Conservation (phyloP, 53 echinoderm and acorn worm species). For the Apostichopus leukothele region DNA sequence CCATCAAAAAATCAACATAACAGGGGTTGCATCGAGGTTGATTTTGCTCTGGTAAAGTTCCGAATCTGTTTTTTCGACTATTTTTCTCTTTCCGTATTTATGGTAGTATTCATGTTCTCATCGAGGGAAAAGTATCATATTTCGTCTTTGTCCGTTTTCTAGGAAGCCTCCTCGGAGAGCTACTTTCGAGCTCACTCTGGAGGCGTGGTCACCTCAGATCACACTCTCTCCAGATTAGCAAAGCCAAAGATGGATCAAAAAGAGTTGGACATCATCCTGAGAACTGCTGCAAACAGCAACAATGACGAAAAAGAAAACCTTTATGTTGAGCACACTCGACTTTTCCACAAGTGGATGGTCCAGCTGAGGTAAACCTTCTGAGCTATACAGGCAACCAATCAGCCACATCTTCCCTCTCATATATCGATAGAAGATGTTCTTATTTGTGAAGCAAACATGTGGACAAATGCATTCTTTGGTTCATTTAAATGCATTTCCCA, state of each 20-base stretch:
- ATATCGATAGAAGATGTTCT: neutral
- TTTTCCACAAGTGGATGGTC: slow-evolving; percentile 94
- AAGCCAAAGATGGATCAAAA: slow-evolving; percentile 84
- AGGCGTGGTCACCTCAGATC: slow-evolving; percentile 84
- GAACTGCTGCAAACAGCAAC: slow-evolving; percentile 71
- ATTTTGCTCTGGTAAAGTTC: no score
- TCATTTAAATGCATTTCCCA: no score
- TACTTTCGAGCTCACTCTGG: slow-evolving; percentile 92
- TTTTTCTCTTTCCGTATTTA: no score
- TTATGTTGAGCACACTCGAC: slow-evolving; percentile 66
- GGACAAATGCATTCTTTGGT: no score
- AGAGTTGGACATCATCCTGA: slow-evolving; percentile 66
- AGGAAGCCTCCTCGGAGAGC: slow-evolving; percentile 77
- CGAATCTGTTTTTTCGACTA: no score
- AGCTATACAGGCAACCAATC: no score
- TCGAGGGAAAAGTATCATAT: no score
- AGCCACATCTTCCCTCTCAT: no score
- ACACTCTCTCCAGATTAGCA: slow-evolving; percentile 84
- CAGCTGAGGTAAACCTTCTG: slow-evolving; percentile 66
- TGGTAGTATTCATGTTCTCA: no score
- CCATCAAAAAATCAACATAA: no score
- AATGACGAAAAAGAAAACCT: slow-evolving; percentile 62
- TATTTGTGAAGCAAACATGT: no score
- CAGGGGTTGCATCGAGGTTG: no score
- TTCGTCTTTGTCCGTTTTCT: neutral